phyloP scores from a whole-genome alignment of 2,797 vertebrate genomes.

The Typhlichthys subterraneus region DNA sequence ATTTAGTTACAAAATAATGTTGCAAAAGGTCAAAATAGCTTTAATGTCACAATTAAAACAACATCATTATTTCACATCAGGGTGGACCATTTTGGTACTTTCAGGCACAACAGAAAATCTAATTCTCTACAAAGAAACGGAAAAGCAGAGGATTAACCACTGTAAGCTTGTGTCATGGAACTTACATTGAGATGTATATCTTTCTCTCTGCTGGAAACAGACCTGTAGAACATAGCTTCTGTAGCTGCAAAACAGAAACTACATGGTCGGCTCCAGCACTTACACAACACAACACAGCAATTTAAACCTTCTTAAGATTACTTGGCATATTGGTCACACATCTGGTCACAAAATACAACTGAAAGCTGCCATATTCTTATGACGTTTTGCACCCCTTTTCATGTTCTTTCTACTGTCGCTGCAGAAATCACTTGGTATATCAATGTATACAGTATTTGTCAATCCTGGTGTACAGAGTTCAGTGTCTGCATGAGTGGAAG shows the following conservation, averaged over 20 bases:
- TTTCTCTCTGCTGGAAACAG: slow-evolving; percentile 63
- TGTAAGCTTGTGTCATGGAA: slow-evolving; percentile 31
- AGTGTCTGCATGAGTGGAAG: too few relatives aligned
- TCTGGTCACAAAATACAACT: neutral
- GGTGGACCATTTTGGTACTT: neutral
- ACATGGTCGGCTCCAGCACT: slow-evolving; percentile 26
- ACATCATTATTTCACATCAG: too few relatives aligned
- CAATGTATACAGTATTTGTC: too few relatives aligned
- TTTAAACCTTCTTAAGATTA: neutral
- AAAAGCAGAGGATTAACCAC: neutral
- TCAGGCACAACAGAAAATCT: neutral
- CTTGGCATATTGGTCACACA: neutral
- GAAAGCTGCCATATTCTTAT: too few relatives aligned
- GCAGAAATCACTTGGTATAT: too few relatives aligned
- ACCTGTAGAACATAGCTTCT: slow-evolving; percentile 36
- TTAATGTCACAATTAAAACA: too few relatives aligned
- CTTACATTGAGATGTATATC: slow-evolving; percentile 58
- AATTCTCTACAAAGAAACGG: slow-evolving; percentile 4
- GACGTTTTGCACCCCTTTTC: too few relatives aligned
- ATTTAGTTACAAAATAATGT: too few relatives aligned
- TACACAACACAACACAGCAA: neutral
- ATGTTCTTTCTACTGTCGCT: too few relatives aligned
- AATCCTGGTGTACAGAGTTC: too few relatives aligned
- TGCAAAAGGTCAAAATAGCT: too few relatives aligned
- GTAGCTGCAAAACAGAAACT: slow-evolving; percentile 47